Evolutionary conservation across 2,113 vertebrate species (phyloP).

Genomic region (Sphyrna mokarran): DNA sequence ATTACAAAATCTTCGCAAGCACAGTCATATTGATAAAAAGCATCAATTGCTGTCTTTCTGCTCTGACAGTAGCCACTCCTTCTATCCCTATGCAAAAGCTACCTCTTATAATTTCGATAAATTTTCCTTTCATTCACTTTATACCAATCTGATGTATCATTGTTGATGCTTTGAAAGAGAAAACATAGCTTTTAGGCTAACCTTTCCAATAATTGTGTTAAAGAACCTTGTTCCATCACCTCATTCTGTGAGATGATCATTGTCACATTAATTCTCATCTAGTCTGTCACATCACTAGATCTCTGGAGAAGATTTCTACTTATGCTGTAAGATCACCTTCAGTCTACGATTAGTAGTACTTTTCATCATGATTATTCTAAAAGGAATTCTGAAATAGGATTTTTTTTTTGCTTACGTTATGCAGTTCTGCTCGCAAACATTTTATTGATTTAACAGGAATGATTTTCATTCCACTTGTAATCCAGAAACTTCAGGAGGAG

Average conservation of each 20-base stretch:
- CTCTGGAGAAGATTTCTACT: background rate
- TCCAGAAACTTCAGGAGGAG: constrained; percentile 79
- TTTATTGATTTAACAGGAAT: background rate
- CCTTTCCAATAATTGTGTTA: background rate
- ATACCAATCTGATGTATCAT: background rate
- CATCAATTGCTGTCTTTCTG: background rate
- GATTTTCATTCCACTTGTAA: background rate
- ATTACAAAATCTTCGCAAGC: background rate
- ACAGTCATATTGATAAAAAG: background rate
- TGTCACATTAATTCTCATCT: background rate
- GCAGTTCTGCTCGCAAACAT: background rate
- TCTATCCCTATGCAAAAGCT: background rate
- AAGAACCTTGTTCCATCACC: background rate
- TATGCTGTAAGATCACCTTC: background rate
- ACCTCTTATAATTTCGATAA: background rate
- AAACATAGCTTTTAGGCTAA: background rate
- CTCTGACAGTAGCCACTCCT: background rate
- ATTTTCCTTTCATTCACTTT: background rate
- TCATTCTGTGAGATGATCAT: background rate
- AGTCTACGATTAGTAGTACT: background rate
- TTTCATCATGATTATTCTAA: background rate
- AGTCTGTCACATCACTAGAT: background rate
- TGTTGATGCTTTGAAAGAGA: background rate
- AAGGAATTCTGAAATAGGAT: background rate
- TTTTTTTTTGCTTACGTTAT: background rate